These are phyloP conservation scores for Hyles vespertilio DNA, from an alignment of 1,140 invertebrate genomes.

Conservation along the genomic window DNA sequence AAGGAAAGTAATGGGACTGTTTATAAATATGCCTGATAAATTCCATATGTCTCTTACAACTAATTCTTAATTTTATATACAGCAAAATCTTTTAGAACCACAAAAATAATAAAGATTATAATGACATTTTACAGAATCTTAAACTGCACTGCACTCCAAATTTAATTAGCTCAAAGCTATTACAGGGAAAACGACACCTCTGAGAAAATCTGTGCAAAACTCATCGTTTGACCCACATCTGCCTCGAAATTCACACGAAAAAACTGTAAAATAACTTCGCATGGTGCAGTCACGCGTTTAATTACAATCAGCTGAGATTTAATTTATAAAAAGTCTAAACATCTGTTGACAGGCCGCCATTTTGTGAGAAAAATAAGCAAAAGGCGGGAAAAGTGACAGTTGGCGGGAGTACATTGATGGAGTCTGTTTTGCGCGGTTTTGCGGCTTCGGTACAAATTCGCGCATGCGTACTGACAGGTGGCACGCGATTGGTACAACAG, in stretches of 20 bases:
- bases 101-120: too few species aligned
- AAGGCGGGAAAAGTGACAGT: constrained; percentile 60
- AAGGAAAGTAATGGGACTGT: too few species aligned
- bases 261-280: constrained; percentile 28
- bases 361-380: constrained; percentile 38
- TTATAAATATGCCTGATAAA: too few species aligned
- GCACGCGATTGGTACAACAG: constrained; percentile 2
- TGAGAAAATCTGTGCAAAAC: too few species aligned
- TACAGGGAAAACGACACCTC: too few species aligned
- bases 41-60: too few species aligned
- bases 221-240: constrained; percentile 41
- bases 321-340: constrained; percentile 33
- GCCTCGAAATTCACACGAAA: constrained; percentile 46
- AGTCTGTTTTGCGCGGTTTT: constrained; percentile 38
- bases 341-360: constrained; percentile 37
- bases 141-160: too few species aligned
- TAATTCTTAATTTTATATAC: too few species aligned
- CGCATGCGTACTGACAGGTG: constrained; percentile 51
- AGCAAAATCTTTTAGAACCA: too few species aligned
- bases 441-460: constrained; percentile 35
- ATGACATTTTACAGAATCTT: too few species aligned
- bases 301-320: constrained; percentile 36
- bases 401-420: constrained; percentile 51
- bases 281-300: constrained; percentile 24
- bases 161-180: too few species aligned